Evolutionary conservation across 2,888 invertebrate genomes (phyloP).

Genomic region (Leuctra nigra): DNA sequence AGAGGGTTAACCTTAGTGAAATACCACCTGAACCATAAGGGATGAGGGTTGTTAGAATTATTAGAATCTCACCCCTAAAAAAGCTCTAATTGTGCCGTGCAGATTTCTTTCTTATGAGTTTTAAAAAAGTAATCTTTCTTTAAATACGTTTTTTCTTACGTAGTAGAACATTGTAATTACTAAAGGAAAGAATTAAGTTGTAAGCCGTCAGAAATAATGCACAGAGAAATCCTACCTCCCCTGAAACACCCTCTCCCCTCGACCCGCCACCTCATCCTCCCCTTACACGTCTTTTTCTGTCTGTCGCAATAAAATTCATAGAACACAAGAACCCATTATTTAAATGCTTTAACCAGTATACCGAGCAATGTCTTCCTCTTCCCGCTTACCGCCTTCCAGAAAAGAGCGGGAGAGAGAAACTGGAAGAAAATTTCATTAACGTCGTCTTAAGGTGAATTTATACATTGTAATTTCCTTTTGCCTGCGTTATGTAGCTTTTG

Average conservation of each 20-base stretch:
- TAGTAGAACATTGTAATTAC: slow-evolving; percentile 23
- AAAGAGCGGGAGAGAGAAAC: slow-evolving; percentile 18
- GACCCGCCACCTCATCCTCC: not conserved
- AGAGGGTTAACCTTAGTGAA: slow-evolving; percentile 22
- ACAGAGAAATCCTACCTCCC: slow-evolving; percentile 12
- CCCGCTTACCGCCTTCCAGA: not conserved
- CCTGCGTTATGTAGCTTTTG: slow-evolving; percentile 17
- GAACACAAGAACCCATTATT: slow-evolving; percentile 23
- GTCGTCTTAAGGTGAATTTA: slow-evolving; percentile 51
- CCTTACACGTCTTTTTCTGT: slow-evolving; percentile 17
- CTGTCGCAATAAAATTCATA: slow-evolving; percentile 22
- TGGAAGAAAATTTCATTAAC: slow-evolving; percentile 45
- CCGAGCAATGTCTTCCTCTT: slow-evolving; percentile 8
- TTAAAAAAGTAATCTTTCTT: slow-evolving; percentile 23
- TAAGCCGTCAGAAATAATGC: slow-evolving; percentile 27
- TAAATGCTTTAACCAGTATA: slow-evolving; percentile 20
- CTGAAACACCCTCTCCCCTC: not conserved
- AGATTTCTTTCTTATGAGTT: slow-evolving; percentile 22
- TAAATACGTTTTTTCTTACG: slow-evolving; percentile 18
- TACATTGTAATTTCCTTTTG: slow-evolving; percentile 45
- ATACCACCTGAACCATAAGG: slow-evolving; percentile 25
- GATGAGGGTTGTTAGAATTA: slow-evolving; percentile 15
- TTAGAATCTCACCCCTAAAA: slow-evolving; percentile 16
- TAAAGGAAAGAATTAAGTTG: slow-evolving; percentile 27
- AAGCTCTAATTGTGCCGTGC: slow-evolving; percentile 18